A percentile compares a stretch with the other conserved stretches of the same genome.
Conservation (phyloP, 2,888 invertebrate species). For the Apamea sordens region DNA sequence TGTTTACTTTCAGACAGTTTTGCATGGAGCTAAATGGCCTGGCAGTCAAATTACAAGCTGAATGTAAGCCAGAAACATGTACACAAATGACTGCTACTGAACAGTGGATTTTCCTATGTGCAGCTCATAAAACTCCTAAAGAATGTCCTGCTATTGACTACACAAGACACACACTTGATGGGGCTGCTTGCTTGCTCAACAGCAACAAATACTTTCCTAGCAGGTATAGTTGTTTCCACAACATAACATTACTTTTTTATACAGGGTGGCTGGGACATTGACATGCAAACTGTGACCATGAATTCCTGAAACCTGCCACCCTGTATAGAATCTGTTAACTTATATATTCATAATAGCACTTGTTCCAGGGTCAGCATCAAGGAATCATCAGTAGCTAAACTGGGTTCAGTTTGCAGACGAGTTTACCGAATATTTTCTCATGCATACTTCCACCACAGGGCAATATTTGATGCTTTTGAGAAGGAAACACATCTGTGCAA, state of each 20-base stretch:
- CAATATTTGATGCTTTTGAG: conserved; percentile 99
- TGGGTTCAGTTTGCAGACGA: conserved; percentile 99
- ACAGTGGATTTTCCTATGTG: conserved; percentile 99
- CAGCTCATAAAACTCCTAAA: conserved; percentile 99
- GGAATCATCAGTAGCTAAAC: conserved; percentile 99
- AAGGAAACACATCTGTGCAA: conserved; percentile 98
- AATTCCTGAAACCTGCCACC: background rate
- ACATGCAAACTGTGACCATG: background rate
- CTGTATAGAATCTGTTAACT: background rate
- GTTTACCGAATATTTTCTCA: conserved; percentile 99
- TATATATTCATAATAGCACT: background rate
- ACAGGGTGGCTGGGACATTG: background rate
- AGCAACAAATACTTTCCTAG: conserved; percentile 99
- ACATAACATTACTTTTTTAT: background rate
- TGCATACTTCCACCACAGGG: conserved; percentile 99
- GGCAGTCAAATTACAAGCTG: conserved; percentile 98
- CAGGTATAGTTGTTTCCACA: conserved; percentile 91
- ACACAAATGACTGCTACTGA: conserved; percentile 99
- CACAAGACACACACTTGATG: conserved; percentile 99
- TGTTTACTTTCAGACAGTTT: conserved; percentile 93
- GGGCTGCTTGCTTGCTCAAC: conserved; percentile 99
- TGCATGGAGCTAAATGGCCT: conserved; percentile 99
- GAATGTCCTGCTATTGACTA: conserved; percentile 99
- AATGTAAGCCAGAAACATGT: conserved; percentile 99
- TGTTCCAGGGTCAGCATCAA: conserved; percentile 98